Conservation (phyloP, 1,140 invertebrate genomes). For the Drosophila nebulosa region DNA sequence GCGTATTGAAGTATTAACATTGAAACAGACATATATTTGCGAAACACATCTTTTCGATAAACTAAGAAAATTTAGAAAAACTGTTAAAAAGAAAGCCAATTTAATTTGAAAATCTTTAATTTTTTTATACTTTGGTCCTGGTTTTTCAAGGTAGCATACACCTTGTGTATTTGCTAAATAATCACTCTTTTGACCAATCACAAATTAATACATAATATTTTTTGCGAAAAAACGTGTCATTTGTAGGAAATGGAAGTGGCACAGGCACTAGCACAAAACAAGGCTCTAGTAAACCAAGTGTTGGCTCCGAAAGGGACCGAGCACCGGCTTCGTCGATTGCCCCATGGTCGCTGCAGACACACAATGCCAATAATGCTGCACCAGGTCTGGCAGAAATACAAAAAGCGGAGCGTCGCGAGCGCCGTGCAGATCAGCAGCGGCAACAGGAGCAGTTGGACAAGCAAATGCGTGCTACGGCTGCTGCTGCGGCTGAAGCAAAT, state of each 20-base stretch:
- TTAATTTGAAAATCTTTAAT: no score
- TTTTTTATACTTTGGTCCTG: no score
- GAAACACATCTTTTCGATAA: no score
- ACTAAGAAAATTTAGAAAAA: no score
- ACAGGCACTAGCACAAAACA: not conserved
- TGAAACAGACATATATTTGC: no score
- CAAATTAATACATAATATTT: not conserved
- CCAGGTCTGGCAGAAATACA: constrained; percentile 85
- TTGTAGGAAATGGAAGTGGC: not conserved
- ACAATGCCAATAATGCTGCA: constrained; percentile 33
- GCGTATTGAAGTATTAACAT: no score
- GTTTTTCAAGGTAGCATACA: no score
- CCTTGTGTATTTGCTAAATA: no score
- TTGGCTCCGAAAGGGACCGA: constrained; percentile 9
- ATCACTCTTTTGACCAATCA: no score
- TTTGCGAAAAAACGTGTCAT: not conserved
- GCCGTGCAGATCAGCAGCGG: constrained; percentile 82
- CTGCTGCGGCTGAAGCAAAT: constrained; percentile 80
- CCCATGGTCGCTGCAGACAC: constrained; percentile 57
- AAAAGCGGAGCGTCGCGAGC: constrained; percentile 84
- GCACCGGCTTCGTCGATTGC: constrained; percentile 55
- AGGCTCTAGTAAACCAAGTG: constrained; percentile 5
- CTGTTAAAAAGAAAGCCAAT: no score
- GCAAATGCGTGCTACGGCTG: constrained; percentile 76
- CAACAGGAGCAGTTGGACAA: constrained; percentile 80